Evolutionary conservation across 2,797 vertebrate species (phyloP), one percentile per base, ranked within the genome.

Genomic region (Arnoldichthys spilopterus): DNA sequence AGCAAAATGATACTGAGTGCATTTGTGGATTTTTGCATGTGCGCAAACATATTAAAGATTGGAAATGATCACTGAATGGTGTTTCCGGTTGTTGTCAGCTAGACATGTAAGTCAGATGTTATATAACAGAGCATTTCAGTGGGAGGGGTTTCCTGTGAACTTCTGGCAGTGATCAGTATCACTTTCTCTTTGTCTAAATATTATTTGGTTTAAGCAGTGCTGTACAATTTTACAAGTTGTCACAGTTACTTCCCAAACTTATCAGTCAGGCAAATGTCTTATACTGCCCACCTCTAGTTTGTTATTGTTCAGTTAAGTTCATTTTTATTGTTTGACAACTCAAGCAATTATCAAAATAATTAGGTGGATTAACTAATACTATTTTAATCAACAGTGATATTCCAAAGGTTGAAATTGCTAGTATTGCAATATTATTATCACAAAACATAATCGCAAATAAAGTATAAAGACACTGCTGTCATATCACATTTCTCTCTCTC

Each of bases 91-190:
- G 40, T 68, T 64, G 32, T 67, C 49, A 66, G 43, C 66, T 28
- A 43, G 67, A 43, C 28, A 51, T 32, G 8, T 64, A 28, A 15
- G 24, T 72, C 56, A 61, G 62, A 24, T 61, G 43, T 80, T 68
- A 45, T 53, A 53, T 71, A 71, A 77, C 43, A 0, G 71, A 4
- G 4, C 66, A 74, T 66, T 47, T 54, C 30, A 74, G 63, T 80
- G 70, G 49, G 74, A 74, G 43, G 37, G 61, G 47, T 45, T 63
- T 67, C 56, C 16, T 3, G 34, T n/a, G 22, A 59, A 70, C 72
- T 53, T 72, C 40, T 30, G n/a, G 22, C 54, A 24, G 11, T 37
- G 58, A 22, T 61, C 30, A 11, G 18, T 64, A 64, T 51, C 43
- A 40, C 56, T 73, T 45, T 70, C 47, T 74, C n/a, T 74, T 12